These are phyloP conservation scores for Pissodes strobi DNA, from an alignment of 1,140 invertebrate species.

Conservation along the genomic window DNA sequence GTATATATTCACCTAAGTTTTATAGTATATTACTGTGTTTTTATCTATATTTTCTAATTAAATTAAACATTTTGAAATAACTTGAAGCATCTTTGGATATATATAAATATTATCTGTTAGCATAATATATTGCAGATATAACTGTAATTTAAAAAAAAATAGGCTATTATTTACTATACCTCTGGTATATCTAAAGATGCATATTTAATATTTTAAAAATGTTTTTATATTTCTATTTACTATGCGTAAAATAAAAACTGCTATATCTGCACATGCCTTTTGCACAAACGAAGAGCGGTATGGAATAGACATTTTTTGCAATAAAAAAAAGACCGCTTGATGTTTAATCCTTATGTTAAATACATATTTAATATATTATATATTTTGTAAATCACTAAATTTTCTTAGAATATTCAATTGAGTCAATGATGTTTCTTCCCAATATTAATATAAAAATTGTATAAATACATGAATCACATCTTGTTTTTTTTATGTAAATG, in stretches of 20 bases:
- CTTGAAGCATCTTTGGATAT: too few relatives aligned
- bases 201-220: constrained; percentile 3
- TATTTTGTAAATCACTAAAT: constrained; percentile 35
- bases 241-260: constrained; percentile 20
- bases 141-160: too few relatives aligned
- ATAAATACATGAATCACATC: constrained; percentile 24
- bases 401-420: constrained; percentile 29
- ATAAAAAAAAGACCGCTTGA: constrained; percentile 30
- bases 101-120: too few relatives aligned
- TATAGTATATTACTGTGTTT: background rate
- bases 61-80: too few relatives aligned
- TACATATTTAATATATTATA: constrained; percentile 34
- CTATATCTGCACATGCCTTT: constrained; percentile 34
- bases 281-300: constrained; percentile 27
- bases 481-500: constrained; percentile 30
- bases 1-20: constrained; percentile 10
- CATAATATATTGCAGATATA: too few relatives aligned
- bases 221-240: constrained; percentile 5
- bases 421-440: constrained; percentile 34
- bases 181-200: too few relatives aligned
- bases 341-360: constrained; percentile 28
- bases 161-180: too few relatives aligned
- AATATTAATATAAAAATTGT: constrained; percentile 32
- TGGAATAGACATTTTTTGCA: constrained; percentile 7
- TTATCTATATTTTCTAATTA: background rate